Base-by-base conservation (phyloP, 1,140 invertebrate genomes). In the Ceratina australensis region DNA sequence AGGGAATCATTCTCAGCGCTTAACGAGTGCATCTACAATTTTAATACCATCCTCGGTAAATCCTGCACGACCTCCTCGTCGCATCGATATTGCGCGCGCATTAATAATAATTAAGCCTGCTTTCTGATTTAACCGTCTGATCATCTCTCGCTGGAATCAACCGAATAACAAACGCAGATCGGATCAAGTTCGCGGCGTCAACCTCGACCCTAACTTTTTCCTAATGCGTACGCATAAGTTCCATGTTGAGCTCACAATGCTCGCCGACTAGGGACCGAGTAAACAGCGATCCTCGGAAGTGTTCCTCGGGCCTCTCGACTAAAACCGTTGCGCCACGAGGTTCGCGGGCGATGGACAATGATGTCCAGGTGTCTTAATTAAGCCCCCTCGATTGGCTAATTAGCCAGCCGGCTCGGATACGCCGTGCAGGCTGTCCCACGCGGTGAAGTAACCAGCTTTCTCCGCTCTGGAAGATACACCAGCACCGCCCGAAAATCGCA, bases 391-490 rank as follows among this genome's bases (percentile, higher is more conserved):
- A 91, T 90, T 88, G 86, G 79, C 89, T 91, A 91, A 92, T 92
- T 91, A 91, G 86, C 26, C 7, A 16, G n/a, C 64, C 20, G 56
- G 16, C 20, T 16, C 33, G 56, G 67, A 56, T 71, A 26, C 57
- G 60, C 24, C n/a, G 33, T n/a, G n/a, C n/a, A n/a, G n/a, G 47
- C 59, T 88, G 87, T 92, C 90, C 82, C 90, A 92, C 89, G 90
- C 82, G 78, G 74, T 91, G 90, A 89, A 87, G 91, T 90, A 92
- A 91, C 80, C 87, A 84, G 86, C 90, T 90, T 90, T 91, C 89
- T 91, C 89, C 77, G 68, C 42, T 69, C 60, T 66, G 61, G 66
- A 59, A 57, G 52, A 78, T 75, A 56, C 24, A 56, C 49, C 0
- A 26, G 59, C 52, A 65, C 56, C 73, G 63, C 75, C 78, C 83